Evolutionary conservation across 2,888 invertebrate genomes (phyloP).

Genomic region (Pristionchus maxplancki): DNA sequence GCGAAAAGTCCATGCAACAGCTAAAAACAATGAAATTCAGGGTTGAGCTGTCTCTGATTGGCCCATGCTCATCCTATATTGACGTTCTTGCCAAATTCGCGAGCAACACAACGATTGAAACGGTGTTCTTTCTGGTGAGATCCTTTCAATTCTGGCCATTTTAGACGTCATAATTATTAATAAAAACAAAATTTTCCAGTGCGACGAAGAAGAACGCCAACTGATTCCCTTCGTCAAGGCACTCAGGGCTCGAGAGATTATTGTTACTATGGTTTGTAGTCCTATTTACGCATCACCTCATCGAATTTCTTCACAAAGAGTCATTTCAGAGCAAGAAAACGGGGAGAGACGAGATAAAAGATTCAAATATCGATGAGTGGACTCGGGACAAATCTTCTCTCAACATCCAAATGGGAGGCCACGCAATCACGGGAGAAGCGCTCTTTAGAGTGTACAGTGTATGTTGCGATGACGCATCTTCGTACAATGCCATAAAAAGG

Average conservation of each 20-base stretch:
- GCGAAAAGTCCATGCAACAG: neutral
- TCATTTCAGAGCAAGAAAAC: neutral
- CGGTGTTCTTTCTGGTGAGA: neutral
- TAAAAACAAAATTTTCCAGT: neutral
- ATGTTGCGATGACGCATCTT: neutral
- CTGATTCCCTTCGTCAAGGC: neutral
- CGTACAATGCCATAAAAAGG: no score
- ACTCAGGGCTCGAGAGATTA: neutral
- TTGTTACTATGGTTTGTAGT: neutral
- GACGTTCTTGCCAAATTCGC: neutral
- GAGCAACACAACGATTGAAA: neutral
- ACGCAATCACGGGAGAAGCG: neutral
- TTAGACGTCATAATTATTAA: neutral
- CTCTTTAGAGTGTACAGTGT: neutral
- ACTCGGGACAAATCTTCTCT: neutral
- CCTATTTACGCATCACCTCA: no score
- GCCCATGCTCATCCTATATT: neutral
- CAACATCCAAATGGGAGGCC: slow-evolving; percentile 3
- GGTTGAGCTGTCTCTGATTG: neutral
- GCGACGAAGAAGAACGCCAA: neutral
- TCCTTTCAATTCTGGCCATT: no score
- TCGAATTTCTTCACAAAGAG: neutral
- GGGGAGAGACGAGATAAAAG: neutral
- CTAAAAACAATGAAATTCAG: neutral
- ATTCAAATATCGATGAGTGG: neutral